A percentile compares a stretch with the other conserved stretches of the same genome.
phyloP scores from a whole-genome alignment of 2,797 vertebrate genomes.

The Acestrorhynchus altus region DNA sequence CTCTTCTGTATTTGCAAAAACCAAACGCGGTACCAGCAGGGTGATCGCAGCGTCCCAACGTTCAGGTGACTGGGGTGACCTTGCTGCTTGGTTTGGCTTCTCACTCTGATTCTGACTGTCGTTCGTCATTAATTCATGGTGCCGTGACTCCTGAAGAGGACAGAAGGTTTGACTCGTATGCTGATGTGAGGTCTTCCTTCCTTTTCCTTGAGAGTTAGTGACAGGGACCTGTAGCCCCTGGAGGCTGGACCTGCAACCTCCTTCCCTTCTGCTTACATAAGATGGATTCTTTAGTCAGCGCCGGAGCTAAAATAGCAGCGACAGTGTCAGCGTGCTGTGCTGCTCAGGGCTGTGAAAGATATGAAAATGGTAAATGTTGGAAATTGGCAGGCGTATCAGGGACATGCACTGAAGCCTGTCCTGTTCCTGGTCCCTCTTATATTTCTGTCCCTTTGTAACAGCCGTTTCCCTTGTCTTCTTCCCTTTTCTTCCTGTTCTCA shows the following conservation, averaged over 20 bases:
- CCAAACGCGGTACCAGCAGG: background rate
- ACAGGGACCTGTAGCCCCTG: conserved; percentile 40
- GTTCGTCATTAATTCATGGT: conserved; percentile 39
- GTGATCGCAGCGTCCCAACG: background rate
- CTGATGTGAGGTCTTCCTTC: background rate
- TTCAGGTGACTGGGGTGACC: conserved; percentile 37
- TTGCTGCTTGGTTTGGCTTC: conserved; percentile 33
- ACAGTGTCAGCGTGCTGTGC: conserved; percentile 55
- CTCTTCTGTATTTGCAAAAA: conserved; percentile 15
- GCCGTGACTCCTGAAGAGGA: conserved; percentile 11
- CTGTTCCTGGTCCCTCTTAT: background rate
- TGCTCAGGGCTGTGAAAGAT: conserved; percentile 49
- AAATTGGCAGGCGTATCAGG: conserved; percentile 45
- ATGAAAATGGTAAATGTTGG: conserved; percentile 51
- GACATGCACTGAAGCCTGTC: conserved; percentile 30
- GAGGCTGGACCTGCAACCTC: conserved; percentile 33
- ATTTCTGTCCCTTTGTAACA: background rate
- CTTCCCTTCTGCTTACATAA: conserved; percentile 31
- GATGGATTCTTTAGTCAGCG: conserved; percentile 49
- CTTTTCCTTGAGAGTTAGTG: conserved; percentile 43
- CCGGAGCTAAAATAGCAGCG: conserved; percentile 57
- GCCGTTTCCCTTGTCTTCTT: background rate
- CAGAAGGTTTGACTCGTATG: background rate
- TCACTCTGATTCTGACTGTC: conserved; percentile 39
- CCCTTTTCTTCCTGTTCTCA: background rate